These are phyloP conservation scores for Drosophila bunnanda DNA, from an alignment of 2,888 invertebrate genomes.

Conservation along the genomic window DNA sequence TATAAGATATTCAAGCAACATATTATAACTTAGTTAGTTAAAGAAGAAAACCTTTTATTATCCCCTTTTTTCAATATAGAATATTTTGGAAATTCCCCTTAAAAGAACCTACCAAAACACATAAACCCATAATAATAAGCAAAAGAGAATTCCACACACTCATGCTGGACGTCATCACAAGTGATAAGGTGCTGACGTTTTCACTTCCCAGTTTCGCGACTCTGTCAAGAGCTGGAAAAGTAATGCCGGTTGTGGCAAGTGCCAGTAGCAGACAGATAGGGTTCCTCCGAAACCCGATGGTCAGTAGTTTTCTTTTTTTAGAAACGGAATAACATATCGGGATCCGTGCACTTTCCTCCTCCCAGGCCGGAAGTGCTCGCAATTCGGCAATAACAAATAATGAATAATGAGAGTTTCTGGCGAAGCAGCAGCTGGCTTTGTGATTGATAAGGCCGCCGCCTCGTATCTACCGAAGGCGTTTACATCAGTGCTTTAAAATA, in stretches of 20 bases:
- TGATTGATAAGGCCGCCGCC: conserved; percentile 34
- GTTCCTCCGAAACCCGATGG: conserved; percentile 1
- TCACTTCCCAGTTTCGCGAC: conserved; percentile 2
- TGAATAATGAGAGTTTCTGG: conserved; percentile 59
- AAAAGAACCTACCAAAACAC: neutral
- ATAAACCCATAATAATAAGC: neutral
- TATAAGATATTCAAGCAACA: too few species aligned
- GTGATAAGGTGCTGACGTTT: conserved; percentile 16
- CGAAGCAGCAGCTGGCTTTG: conserved; percentile 40
- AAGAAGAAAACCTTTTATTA: too few species aligned
- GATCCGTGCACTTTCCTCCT: neutral
- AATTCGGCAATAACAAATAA: conserved; percentile 33
- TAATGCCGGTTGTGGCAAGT: neutral
- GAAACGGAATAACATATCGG: neutral
- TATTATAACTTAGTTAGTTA: neutral
- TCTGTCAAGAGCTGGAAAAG: neutral
- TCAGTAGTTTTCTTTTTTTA: conserved; percentile 15
- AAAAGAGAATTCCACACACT: neutral
- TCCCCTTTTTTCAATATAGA: neutral
- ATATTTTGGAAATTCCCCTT: neutral
- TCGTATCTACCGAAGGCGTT: conserved; percentile 29
- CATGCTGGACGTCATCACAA: conserved; percentile 18
- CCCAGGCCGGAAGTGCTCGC: conserved; percentile 26
- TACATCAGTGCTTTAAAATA: conserved; percentile 49
- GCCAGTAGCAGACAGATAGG: neutral